Conservation (phyloP, 2,797 vertebrate genomes). For the Danio aesculapii region DNA sequence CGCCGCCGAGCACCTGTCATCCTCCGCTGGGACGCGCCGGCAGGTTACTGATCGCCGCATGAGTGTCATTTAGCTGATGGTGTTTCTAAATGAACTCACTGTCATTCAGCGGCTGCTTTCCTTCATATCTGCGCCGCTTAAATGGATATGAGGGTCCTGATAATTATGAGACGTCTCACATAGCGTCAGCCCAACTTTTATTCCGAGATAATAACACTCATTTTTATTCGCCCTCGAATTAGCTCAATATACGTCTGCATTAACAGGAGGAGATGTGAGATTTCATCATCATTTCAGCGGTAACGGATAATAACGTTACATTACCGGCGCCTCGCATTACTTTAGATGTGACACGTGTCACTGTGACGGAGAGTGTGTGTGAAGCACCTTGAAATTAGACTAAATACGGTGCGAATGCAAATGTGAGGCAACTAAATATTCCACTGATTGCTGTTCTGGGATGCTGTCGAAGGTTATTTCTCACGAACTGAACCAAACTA, state of each 20-base stretch:
- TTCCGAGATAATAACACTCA: conserved; percentile 84
- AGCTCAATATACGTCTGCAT: conserved; percentile 61
- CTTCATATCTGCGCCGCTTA: conserved; percentile 82
- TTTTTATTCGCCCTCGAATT: conserved; percentile 84
- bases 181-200: conserved; percentile 73
- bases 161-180: conserved; percentile 86
- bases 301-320: conserved; percentile 53
- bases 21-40: conserved; percentile 67
- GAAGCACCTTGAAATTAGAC: conserved; percentile 34
- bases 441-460: not conserved
- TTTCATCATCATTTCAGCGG: conserved; percentile 59
- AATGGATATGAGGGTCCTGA: conserved; percentile 81
- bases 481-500: not conserved
- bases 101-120: conserved; percentile 83
- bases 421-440: not conserved
- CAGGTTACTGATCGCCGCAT: conserved; percentile 78
- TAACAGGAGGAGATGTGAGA: conserved; percentile 55
- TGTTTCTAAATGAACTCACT: conserved; percentile 76
- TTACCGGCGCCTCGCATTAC: conserved; percentile 57
- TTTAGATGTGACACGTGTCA: conserved; percentile 52
- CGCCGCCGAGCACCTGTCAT: conserved; percentile 80
- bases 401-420: conserved; percentile 11
- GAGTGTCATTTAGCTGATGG: conserved; percentile 76
- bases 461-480: not conserved
- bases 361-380: conserved; percentile 19